These are phyloP conservation scores for Neomorphus geoffroyi DNA, from an alignment of 2,797 vertebrate species.

Conservation along the genomic window DNA sequence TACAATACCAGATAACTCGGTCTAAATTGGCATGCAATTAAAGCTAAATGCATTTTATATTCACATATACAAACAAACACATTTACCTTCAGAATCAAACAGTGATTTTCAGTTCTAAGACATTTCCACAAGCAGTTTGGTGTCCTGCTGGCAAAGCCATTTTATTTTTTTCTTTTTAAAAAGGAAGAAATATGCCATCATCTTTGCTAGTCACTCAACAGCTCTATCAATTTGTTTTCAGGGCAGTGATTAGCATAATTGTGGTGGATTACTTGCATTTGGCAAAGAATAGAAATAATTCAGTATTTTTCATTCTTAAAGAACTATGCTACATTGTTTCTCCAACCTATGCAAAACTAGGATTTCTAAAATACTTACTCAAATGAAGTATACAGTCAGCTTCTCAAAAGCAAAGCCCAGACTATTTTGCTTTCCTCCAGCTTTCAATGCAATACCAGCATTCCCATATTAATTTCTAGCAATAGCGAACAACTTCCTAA, in stretches of 20 bases:
- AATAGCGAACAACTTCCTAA: neutral
- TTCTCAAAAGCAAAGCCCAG: neutral
- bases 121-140: conserved; percentile 25
- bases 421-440: neutral
- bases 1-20: neutral
- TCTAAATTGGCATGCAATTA: neutral
- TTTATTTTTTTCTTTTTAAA: conserved; percentile 13
- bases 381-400: neutral
- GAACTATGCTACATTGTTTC: neutral
- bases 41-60: conserved; percentile 13
- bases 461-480: neutral
- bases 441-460: neutral
- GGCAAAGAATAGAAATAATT: conserved; percentile 41
- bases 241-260: conserved; percentile 63
- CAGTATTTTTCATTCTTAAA: conserved; percentile 18
- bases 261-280: conserved; percentile 45
- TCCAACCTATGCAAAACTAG: neutral
- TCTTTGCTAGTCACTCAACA: conserved; percentile 45
- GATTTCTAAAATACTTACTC: conserved; percentile 7
- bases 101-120: conserved; percentile 24
- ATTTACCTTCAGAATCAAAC: conserved; percentile 30
- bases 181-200: conserved; percentile 35
- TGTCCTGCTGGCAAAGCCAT: conserved; percentile 27
- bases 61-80: conserved; percentile 20
- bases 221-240: conserved; percentile 63